Conservation (phyloP, 2,113 vertebrate genomes). For the Coptodon bakossiorum region DNA sequence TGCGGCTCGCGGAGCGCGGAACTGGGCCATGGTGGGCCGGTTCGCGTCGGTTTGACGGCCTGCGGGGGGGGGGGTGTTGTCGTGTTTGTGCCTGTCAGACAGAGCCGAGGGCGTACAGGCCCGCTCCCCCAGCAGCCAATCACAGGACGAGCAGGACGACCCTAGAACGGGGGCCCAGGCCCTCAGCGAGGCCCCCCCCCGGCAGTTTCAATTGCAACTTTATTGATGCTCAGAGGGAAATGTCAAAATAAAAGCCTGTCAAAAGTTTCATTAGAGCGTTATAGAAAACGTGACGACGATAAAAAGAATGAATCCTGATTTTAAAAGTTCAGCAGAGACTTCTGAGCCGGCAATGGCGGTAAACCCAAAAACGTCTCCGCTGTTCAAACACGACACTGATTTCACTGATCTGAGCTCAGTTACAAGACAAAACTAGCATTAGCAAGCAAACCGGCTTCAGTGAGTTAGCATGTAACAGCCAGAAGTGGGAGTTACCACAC, state of each 20-base stretch:
- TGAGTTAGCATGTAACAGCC: background rate
- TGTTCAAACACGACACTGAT: background rate
- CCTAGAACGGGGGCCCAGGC: background rate
- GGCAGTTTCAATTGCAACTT: background rate
- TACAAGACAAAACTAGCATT: background rate
- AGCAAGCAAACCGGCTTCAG: background rate
- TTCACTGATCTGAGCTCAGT: background rate
- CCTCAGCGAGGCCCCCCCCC: background rate
- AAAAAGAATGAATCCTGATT: background rate
- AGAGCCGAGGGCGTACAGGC: background rate
- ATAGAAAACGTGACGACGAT: background rate
- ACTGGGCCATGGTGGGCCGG: constrained; percentile 12
- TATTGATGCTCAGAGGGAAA: background rate
- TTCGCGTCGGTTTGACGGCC: background rate
- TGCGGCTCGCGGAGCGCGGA: background rate
- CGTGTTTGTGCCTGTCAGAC: constrained; percentile 9
- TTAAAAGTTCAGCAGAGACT: background rate
- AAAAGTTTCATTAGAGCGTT: background rate
- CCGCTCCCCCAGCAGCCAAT: background rate
- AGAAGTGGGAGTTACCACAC: background rate
- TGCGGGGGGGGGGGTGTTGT: background rate
- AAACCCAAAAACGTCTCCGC: background rate
- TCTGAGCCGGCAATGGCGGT: background rate
- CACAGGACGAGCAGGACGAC: background rate
- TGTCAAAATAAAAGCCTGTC: background rate